A percentile compares a stretch with the other conserved stretches of the same genome.
phyloP scores from a whole-genome alignment of 2,113 vertebrate species.

The Psilopsiagon aymara region DNA sequence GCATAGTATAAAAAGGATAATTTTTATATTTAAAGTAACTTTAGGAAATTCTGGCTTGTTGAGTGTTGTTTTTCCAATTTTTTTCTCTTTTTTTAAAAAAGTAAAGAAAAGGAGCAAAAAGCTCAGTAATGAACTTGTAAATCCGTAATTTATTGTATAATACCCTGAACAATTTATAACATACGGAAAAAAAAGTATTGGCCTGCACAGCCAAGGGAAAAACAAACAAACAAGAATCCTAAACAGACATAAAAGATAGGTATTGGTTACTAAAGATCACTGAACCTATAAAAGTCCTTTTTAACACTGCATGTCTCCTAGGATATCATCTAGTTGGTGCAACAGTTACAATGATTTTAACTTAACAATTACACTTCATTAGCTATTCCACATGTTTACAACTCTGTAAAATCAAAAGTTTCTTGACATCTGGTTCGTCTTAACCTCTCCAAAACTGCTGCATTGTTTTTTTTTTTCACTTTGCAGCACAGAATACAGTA shows the following conservation, averaged over 20 bases:
- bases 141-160: neutral
- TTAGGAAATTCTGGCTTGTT: neutral
- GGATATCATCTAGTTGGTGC: neutral
- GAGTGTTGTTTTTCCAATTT: fast-evolving
- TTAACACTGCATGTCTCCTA: neutral
- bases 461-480: neutral
- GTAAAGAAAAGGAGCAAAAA: neutral
- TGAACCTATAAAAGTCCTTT: neutral
- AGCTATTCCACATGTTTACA: constrained; percentile 1
- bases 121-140: neutral
- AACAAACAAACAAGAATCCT: neutral
- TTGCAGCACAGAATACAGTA: neutral
- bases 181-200: neutral
- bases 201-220: neutral
- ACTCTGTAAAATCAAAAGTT: neutral
- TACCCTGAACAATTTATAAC: neutral
- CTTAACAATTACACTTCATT: neutral
- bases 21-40: neutral
- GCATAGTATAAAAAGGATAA: neutral
- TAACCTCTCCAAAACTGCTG: neutral
- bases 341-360: neutral
- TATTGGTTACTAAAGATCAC: neutral
- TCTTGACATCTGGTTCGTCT: constrained; percentile 26
- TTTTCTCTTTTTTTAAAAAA: fast-evolving
- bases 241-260: neutral